phyloP scores from a whole-genome alignment of 2,797 vertebrate genomes.

The Cephalopachus bancanus region DNA sequence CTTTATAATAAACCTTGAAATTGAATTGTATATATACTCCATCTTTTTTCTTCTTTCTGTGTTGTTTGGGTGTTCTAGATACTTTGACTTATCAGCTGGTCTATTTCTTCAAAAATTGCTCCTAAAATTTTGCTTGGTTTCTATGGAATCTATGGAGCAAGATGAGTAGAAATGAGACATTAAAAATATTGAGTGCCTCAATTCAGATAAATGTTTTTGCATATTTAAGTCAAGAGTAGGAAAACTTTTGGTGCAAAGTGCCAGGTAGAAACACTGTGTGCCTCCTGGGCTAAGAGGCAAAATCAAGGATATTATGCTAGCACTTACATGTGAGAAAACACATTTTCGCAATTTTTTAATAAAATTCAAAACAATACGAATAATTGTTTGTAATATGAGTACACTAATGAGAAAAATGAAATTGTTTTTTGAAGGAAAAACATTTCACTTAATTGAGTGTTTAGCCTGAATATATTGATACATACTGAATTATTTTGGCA shows the following conservation, averaged over 20 bases:
- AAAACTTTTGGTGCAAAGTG: not conserved
- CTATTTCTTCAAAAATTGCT: not conserved
- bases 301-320: not conserved
- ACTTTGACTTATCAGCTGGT: not conserved
- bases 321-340: not conserved
- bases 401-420: not conserved
- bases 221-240: not conserved
- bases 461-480: not conserved
- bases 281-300: not conserved
- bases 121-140: not conserved
- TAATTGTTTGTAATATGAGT: not conserved
- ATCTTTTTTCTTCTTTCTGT: not conserved
- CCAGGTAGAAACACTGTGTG: not conserved
- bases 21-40: not conserved
- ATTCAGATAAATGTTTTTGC: too few relatives aligned
- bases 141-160: not conserved
- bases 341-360: not conserved
- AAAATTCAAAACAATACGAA: not conserved
- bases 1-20: not conserved
- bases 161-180: not conserved
- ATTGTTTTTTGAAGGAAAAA: not conserved
- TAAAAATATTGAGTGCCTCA: not conserved
- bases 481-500: not conserved
- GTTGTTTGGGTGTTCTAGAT: not conserved
- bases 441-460: not conserved